Conservation (phyloP, 2,113 vertebrate species). For the Ctenodactylus gundi region DNA sequence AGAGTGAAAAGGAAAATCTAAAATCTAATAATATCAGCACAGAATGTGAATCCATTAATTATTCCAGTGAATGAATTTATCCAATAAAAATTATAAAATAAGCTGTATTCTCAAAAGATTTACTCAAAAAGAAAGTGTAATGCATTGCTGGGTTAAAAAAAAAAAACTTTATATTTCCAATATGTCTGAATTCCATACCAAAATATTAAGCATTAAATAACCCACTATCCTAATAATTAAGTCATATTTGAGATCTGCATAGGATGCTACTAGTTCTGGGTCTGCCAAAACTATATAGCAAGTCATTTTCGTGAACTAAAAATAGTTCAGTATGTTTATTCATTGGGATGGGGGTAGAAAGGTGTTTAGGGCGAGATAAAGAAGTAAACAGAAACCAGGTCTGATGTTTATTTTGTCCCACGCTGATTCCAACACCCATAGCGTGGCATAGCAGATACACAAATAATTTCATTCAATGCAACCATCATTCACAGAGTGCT, state of each 20-base stretch:
- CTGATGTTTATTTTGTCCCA: constrained; percentile 23
- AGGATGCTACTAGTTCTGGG: neutral
- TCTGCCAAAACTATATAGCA: neutral
- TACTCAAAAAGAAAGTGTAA: constrained; percentile 44
- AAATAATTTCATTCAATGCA: constrained; percentile 40
- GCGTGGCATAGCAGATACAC: neutral
- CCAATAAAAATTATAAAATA: constrained; percentile 31
- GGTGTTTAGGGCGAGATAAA: neutral
- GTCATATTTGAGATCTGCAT: constrained; percentile 18
- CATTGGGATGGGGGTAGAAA: neutral
- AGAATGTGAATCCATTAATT: neutral
- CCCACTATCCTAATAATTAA: neutral
- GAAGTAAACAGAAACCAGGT: constrained; percentile 11
- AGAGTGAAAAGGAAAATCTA: too few species aligned
- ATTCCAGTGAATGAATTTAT: constrained; percentile 15
- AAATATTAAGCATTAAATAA: neutral
- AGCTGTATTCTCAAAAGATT: constrained; percentile 19
- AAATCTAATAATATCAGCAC: neutral
- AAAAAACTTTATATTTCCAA: neutral
- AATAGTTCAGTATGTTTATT: neutral
- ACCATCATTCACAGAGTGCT: neutral
- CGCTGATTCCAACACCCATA: neutral
- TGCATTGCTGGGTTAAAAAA: neutral
- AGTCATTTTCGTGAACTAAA: neutral
- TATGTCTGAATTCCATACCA: constrained; percentile 19